Evolutionary conservation across 2,888 invertebrate genomes (phyloP).

Genomic region (Raillietiella orientalis): DNA sequence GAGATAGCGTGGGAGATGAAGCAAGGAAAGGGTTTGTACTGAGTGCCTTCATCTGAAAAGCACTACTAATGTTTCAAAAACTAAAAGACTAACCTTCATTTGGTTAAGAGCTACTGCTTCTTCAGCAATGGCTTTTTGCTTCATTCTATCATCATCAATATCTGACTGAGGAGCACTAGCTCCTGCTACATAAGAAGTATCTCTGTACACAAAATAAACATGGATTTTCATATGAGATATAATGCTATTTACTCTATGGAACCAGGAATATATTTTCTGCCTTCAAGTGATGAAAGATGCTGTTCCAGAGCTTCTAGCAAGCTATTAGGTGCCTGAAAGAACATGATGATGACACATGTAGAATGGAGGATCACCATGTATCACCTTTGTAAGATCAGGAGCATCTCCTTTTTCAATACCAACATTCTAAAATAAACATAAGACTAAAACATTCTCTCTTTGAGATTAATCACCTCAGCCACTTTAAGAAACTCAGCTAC

Average conservation of each 20-base stretch:
- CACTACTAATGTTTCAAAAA: no score
- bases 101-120: conserved; percentile 87
- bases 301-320: conserved; percentile 85
- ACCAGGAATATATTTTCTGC: conserved; percentile 26
- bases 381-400: conserved; percentile 71
- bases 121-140: conserved; percentile 62
- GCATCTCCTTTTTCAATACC: conserved; percentile 96
- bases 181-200: neutral
- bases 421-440: conserved; percentile 25
- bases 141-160: conserved; percentile 43
- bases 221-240: conserved; percentile 6
- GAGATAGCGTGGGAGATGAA: no score
- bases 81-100: conserved; percentile 33
- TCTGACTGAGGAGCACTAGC: no score
- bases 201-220: conserved; percentile 2
- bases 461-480: conserved; percentile 16
- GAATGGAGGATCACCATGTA: conserved; percentile 5
- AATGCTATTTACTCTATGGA: conserved; percentile 7
- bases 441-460: conserved; percentile 13
- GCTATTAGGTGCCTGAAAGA: conserved; percentile 51
- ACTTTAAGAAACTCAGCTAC: conserved; percentile 84
- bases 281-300: conserved; percentile 71
- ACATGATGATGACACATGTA: conserved; percentile 5
- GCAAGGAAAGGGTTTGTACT: no score
- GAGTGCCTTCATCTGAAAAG: no score